Evolutionary conservation across 2,888 invertebrate genomes (phyloP).

Genomic region (Drosophila rubida): DNA sequence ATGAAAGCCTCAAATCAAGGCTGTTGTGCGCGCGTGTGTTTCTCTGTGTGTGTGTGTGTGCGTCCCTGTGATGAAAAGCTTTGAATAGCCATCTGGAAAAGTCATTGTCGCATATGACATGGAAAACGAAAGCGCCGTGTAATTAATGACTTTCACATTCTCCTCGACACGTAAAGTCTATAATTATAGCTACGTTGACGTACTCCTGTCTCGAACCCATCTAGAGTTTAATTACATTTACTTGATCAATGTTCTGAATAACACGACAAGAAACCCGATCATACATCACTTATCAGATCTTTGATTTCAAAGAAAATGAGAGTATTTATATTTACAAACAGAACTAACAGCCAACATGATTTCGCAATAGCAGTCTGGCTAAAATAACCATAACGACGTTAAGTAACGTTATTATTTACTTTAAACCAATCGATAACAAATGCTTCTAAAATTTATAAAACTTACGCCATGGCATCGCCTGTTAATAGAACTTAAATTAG

Average conservation of each 20-base stretch:
- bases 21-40: conserved; percentile 7
- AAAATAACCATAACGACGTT: no score
- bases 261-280: no score
- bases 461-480: no score
- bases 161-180: conserved; percentile 1
- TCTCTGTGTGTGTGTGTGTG: conserved; percentile 5
- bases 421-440: no score
- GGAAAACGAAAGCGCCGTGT: conserved; percentile 21
- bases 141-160: conserved; percentile 52
- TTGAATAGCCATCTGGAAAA: conserved; percentile 29
- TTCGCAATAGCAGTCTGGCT: no score
- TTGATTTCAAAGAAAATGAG: no score
- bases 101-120: conserved; percentile 57
- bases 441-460: no score
- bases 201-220: neutral
- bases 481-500: no score
- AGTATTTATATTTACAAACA: no score
- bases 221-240: neutral
- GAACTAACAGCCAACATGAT: no score
- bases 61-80: conserved; percentile 21
- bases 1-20: conserved; percentile 58
- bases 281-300: no score
- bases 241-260: neutral
- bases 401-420: no score
- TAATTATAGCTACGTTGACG: neutral